phyloP scores from a whole-genome alignment of 1,140 invertebrate genomes.

The Drosophila ercepeae region DNA sequence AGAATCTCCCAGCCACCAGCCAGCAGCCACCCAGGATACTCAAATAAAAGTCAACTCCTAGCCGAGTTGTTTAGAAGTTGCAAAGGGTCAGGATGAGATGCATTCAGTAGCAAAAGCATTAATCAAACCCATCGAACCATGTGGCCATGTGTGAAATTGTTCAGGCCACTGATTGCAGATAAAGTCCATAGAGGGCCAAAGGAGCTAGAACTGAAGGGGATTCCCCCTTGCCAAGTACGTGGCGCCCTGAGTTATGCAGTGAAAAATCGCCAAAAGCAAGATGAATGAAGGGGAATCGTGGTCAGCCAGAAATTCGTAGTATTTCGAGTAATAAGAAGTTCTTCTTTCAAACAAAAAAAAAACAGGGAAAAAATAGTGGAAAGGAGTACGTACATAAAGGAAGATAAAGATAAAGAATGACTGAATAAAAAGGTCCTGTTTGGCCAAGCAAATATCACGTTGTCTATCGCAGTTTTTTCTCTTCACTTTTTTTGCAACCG shows the following conservation, averaged over 20 bases:
- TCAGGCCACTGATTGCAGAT: conserved; percentile 71
- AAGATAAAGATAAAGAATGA: conserved; percentile 43
- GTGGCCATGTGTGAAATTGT: conserved; percentile 76
- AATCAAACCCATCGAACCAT: conserved; percentile 72
- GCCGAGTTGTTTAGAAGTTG: conserved; percentile 44
- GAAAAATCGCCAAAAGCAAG: conserved; percentile 67
- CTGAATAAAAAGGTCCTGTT: conserved; percentile 23
- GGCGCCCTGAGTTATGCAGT: conserved; percentile 72
- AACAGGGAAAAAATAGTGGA: not conserved
- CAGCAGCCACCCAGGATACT: not conserved
- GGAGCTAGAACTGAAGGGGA: not conserved
- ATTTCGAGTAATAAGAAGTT: conserved; percentile 27
- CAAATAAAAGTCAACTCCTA: conserved; percentile 37
- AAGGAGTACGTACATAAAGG: conserved; percentile 17
- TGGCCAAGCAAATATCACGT: conserved; percentile 53
- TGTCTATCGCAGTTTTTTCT: conserved; percentile 7
- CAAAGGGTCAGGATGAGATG: conserved; percentile 12
- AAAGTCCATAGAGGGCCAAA: conserved; percentile 7
- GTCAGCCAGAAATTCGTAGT: conserved; percentile 9
- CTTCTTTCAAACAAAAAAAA: not conserved
- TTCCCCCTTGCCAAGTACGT: conserved; percentile 38
- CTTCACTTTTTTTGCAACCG: not conserved
- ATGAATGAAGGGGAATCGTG: conserved; percentile 63
- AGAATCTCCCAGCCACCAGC: not conserved
- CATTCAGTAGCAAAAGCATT: conserved; percentile 53